Conservation (phyloP, 2,113 vertebrate species). For the Melanerpes aurifrons region DNA sequence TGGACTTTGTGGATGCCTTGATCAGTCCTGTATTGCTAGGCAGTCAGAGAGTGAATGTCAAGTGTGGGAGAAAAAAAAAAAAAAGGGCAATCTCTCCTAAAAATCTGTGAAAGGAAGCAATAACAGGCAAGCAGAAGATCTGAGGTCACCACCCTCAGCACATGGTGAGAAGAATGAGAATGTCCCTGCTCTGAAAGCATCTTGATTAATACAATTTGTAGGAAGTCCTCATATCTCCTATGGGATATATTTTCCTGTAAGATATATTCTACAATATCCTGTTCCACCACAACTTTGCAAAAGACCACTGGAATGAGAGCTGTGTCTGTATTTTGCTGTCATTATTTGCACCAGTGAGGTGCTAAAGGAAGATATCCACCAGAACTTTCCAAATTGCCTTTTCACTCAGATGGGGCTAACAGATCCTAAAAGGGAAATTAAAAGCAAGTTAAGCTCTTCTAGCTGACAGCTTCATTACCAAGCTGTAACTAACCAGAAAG, state of each 20-base stretch:
- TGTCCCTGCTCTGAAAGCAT: background rate
- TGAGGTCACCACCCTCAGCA: background rate
- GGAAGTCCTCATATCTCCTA: background rate
- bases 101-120: background rate
- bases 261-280: background rate
- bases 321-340: background rate
- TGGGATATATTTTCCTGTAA: background rate
- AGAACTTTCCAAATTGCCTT: background rate
- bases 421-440: background rate
- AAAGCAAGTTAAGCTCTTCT: background rate
- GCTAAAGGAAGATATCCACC: background rate
- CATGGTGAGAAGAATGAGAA: background rate
- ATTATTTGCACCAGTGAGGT: background rate
- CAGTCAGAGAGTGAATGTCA: slow-evolving; percentile 44
- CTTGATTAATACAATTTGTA: background rate
- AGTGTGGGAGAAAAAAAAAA: background rate
- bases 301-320: background rate
- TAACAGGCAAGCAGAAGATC: background rate
- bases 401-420: background rate
- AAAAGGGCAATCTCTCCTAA: background rate
- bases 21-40: slow-evolving; percentile 45
- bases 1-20: slow-evolving; percentile 43
- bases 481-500: background rate
- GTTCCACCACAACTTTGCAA: background rate
- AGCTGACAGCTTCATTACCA: background rate